Base-by-base conservation (phyloP, 2,888 invertebrate species). In the Pyrrhosoma nymphula region DNA sequence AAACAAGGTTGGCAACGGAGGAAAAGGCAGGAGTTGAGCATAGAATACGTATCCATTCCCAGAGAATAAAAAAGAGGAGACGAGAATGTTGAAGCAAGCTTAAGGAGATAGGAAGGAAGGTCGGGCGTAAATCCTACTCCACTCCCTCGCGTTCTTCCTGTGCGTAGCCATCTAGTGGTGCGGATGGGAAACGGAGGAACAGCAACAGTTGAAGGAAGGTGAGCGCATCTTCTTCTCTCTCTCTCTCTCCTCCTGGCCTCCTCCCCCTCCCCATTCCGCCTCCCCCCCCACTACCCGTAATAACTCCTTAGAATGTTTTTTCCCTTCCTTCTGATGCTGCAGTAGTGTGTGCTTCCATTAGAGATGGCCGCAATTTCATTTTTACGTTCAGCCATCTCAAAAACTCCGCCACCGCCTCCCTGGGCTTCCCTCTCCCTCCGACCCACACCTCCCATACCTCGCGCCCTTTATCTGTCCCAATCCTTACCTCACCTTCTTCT, bases 111-210 rank as follows among this genome's bases (percentile, higher is more conserved):
- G 69, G 69, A 69, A n/a, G 69, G 69, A 69, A 69, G 69, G 69
- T 69, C n/a, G 69, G 2, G 69, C 69, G 69, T 69, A 69, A 69
- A 69, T 69, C 69, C 69, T 26, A 20, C 69, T 69, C n/a, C 26
- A 2, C 69, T 26, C 69, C 69, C 69, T 10, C 69, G 12, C 69
- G 10, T 69, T 69, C 69, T 69, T n/a, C 69, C 69, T 69, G 8
- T 26, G 26, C n/a, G n/a, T 20, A 69, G 69, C 69, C 69, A 69
- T 69, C 69, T 69, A 69, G n/a, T 26, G 26, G 69, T 10, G 69
- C n/a, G 69, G 69, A 69, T 69, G 69, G 69, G 69, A 69, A 69
- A n/a, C 69, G n/a, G 69, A 8, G 69, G 69, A 69, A 69, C 69
- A 69, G 69, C 69, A 69, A 69, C 69, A 69, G 69, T 69, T 69